Conservation (phyloP, 2,797 vertebrate genomes). For the Aphelocoma californica region DNA sequence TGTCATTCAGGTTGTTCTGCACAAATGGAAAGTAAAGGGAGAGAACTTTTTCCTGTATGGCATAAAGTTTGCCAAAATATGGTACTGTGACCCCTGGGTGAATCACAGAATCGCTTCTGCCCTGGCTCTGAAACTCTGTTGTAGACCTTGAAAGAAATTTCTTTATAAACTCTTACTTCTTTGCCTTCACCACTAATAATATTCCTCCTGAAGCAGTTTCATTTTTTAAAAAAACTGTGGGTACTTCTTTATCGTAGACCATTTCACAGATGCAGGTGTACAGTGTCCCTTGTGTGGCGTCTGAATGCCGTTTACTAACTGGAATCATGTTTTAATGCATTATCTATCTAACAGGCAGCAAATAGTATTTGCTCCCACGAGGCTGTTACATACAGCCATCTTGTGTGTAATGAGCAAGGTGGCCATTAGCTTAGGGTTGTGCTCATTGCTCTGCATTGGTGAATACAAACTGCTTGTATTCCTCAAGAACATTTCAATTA, state of each 20-base stretch:
- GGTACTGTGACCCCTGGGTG: not conserved
- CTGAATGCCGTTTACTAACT: constrained; percentile 1
- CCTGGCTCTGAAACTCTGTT: not conserved
- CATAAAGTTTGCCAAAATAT: not conserved
- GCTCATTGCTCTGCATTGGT: not conserved
- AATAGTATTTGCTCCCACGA: not conserved
- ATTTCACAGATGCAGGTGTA: not conserved
- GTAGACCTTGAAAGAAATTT: not conserved
- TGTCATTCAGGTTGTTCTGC: not conserved
- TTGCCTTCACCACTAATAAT: not conserved
- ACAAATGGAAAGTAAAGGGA: not conserved
- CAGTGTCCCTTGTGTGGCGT: not conserved
- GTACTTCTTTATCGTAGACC: not conserved
- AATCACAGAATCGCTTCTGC: not conserved
- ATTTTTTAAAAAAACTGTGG: not conserved
- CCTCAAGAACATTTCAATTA: not conserved
- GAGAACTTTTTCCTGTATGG: not conserved
- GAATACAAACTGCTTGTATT: not conserved
- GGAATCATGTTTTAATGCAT: not conserved
- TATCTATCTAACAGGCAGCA: not conserved
- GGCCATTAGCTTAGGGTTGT: not conserved
- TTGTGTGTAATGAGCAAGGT: not conserved
- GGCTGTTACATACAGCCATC: not conserved
- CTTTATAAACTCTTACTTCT: not conserved
- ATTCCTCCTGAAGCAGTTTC: not conserved